A percentile compares a stretch with the other conserved stretches of the same genome.
Conservation (phyloP, 1,140 invertebrate species). For the Ostrea edulis region DNA sequence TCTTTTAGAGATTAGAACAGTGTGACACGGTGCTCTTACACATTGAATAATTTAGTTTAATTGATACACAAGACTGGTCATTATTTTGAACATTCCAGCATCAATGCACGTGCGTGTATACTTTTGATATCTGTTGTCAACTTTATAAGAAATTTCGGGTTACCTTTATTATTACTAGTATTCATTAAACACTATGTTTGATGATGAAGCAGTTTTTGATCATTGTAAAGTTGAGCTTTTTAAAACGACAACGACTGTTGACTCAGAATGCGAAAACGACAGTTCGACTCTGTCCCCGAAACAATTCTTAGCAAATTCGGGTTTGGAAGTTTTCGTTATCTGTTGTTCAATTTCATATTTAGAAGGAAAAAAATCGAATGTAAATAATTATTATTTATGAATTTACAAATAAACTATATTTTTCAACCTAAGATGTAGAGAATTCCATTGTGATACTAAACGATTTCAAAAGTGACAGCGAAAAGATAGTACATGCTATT, state of each 20-base stretch:
- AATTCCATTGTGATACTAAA: too few relatives aligned
- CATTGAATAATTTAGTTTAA: slow-evolving; percentile 34
- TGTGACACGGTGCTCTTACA: slow-evolving; percentile 22
- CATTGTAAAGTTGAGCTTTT: neutral
- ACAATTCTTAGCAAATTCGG: neutral
- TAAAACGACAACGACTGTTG: neutral
- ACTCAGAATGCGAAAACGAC: neutral
- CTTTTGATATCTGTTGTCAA: neutral
- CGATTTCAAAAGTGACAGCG: too few relatives aligned
- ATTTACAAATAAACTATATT: too few relatives aligned
- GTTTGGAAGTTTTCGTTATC: slow-evolving; percentile 28
- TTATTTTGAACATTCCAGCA: slow-evolving; percentile 21
- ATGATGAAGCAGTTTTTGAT: neutral
- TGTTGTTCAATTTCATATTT: neutral
- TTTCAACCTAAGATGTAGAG: too few relatives aligned
- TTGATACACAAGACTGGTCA: slow-evolving; percentile 27
- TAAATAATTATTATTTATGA: too few relatives aligned
- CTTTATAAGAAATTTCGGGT: neutral
- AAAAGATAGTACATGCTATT: too few relatives aligned
- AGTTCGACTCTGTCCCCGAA: slow-evolving; percentile 35
- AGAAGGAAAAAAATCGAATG: too few relatives aligned
- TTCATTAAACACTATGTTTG: neutral
- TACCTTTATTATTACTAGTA: neutral
- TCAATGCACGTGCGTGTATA: neutral
- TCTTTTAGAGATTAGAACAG: slow-evolving; percentile 16